Percentiles rank a stretch among this genome's conserved stretches.
Evolutionary conservation across 30 jellyfish, hydroid and myxozoan species (phyloP).

Genomic region (Cassiopea andromeda): DNA sequence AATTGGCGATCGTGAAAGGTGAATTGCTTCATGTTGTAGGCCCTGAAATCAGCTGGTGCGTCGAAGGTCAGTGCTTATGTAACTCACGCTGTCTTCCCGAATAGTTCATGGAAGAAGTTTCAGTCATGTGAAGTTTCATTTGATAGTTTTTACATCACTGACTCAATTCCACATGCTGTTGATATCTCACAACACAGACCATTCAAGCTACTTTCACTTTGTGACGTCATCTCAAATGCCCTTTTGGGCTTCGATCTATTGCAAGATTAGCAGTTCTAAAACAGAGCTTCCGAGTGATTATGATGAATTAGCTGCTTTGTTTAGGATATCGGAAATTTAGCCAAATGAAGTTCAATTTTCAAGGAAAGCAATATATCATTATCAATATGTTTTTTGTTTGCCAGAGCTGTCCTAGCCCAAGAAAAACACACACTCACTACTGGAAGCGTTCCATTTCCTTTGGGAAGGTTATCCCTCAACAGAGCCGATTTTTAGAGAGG

Average conservation of each 20-base stretch:
- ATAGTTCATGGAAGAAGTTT: constrained; percentile 90
- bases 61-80: constrained; percentile 81
- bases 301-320: too few species aligned
- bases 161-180: constrained; percentile 92
- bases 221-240: constrained; percentile 82
- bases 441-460: too few species aligned
- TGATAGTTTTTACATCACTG: constrained; percentile 88
- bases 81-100: constrained; percentile 94
- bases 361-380: too few species aligned
- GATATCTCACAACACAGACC: constrained; percentile 76
- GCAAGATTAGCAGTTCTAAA: constrained; percentile 5
- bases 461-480: too few species aligned
- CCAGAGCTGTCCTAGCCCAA: too few species aligned
- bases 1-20: too few species aligned
- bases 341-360: too few species aligned
- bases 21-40: constrained; percentile 25
- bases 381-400: too few species aligned
- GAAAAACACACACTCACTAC: too few species aligned
- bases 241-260: constrained; percentile 76
- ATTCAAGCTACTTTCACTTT: constrained; percentile 79
- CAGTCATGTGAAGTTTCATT: constrained; percentile 58
- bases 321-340: too few species aligned
- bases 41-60: constrained; percentile 85
- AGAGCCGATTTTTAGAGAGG: too few species aligned
- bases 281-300: too few species aligned